Percentiles rank a stretch among this genome's conserved stretches.
Conservation (phyloP, 2,888 invertebrate species). For the Diloba caeruleocephala region DNA sequence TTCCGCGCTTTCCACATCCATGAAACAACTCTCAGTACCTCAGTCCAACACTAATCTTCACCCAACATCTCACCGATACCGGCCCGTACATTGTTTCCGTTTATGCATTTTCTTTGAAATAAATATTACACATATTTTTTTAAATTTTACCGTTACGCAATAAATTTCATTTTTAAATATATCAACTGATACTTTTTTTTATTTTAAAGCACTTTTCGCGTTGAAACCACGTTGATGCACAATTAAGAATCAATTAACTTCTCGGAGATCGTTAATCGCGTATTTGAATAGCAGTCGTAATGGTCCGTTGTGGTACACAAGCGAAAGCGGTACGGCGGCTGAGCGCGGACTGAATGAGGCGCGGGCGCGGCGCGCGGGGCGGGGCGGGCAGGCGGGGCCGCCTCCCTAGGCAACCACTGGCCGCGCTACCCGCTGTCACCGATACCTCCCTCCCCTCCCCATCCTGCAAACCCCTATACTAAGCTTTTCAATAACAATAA, state of each 20-base stretch:
- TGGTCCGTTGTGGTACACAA: conserved; percentile 56
- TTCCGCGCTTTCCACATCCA: conserved; percentile 86
- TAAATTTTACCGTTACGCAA: conserved; percentile 29
- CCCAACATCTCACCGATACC: conserved; percentile 75
- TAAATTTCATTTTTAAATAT: conserved; percentile 34
- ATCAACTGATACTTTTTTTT: background rate
- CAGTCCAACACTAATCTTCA: conserved; percentile 59
- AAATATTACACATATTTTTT: conserved; percentile 26
- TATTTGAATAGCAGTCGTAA: conserved; percentile 52
- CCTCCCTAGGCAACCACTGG: conserved; percentile 77
- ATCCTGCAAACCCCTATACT: conserved; percentile 60
- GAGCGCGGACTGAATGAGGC: conserved; percentile 81
- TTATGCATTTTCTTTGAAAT: conserved; percentile 52
- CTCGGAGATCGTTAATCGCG: conserved; percentile 55
- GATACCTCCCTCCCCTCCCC: conserved; percentile 65
- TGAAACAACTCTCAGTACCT: conserved; percentile 76
- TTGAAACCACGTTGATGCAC: conserved; percentile 36
- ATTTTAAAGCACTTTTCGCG: conserved; percentile 26
- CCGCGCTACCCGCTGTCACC: conserved; percentile 82
- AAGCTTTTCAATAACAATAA: conserved; percentile 79
- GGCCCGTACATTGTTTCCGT: conserved; percentile 72
- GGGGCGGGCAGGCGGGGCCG: conserved; percentile 66
- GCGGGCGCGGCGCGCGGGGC: conserved; percentile 69
- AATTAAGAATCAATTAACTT: conserved; percentile 45
- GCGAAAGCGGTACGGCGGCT: conserved; percentile 73